phyloP scores from a whole-genome alignment of 2,113 vertebrate genomes.

The Pongo abelii region DNA sequence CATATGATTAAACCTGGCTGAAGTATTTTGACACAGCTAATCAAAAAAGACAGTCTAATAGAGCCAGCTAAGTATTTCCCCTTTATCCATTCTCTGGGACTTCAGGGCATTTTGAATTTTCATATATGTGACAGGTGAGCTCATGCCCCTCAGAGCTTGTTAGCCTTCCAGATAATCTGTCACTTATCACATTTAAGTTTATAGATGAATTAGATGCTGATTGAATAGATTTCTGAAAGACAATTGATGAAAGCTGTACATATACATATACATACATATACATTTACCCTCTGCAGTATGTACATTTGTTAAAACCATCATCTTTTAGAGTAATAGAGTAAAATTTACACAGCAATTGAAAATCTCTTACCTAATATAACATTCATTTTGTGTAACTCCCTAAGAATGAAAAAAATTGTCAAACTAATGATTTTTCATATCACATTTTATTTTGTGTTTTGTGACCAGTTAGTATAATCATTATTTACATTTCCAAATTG shows the following conservation, averaged over 20 bases:
- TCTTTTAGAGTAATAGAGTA: conserved; percentile 37
- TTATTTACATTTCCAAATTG: conserved; percentile 75
- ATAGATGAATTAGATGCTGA: not conserved
- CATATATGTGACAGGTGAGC: not conserved
- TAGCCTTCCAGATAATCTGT: conserved; percentile 32
- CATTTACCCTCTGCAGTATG: conserved; percentile 2
- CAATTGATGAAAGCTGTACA: not conserved
- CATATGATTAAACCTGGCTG: conserved; percentile 48
- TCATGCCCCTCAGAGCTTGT: conserved; percentile 26
- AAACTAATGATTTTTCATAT: conserved; percentile 73
- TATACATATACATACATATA: not conserved
- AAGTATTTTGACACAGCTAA: not conserved
- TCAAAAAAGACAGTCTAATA: conserved; percentile 55
- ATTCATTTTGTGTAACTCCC: conserved; percentile 38
- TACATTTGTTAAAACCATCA: conserved; percentile 10
- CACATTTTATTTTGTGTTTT: conserved; percentile 80
- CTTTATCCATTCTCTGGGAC: not conserved
- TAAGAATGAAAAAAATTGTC: conserved; percentile 69
- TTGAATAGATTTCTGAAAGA: not conserved
- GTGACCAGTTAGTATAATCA: conserved; percentile 74
- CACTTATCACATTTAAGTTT: not conserved
- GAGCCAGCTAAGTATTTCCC: not conserved
- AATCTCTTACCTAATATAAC: conserved; percentile 41
- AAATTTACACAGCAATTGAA: conserved; percentile 29
- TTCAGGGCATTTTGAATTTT: conserved; percentile 47